Percentiles rank a stretch among this genome's conserved stretches.
Conservation (phyloP, 2,113 vertebrate species). For the Hystrix brachyura region DNA sequence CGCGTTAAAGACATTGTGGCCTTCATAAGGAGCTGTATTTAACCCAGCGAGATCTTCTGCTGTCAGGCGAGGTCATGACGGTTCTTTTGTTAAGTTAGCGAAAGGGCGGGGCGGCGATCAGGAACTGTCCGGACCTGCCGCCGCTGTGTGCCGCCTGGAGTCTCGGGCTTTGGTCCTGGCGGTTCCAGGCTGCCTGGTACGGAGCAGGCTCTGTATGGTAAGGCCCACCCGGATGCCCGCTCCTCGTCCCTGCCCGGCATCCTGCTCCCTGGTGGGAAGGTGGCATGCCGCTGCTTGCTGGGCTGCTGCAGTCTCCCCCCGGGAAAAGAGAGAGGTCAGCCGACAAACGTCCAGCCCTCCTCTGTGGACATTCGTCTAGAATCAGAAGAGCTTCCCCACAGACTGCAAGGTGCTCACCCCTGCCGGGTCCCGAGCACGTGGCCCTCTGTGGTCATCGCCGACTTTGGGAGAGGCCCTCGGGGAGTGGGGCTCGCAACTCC, state of each 20-base stretch:
- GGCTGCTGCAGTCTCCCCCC: neutral
- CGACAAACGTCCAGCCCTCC: neutral
- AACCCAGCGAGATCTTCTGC: conserved; percentile 55
- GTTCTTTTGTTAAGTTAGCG: conserved; percentile 62
- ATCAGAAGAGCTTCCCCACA: neutral
- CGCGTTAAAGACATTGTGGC: conserved; percentile 61
- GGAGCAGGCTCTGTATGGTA: neutral
- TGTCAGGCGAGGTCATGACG: neutral
- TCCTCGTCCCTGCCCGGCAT: neutral
- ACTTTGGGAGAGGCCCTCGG: neutral
- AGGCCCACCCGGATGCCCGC: neutral
- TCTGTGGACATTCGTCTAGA: neutral
- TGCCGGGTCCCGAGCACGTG: neutral
- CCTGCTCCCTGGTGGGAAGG: neutral
- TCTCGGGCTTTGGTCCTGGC: neutral
- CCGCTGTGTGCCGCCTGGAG: neutral
- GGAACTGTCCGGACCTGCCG: neutral
- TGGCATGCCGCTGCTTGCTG: neutral
- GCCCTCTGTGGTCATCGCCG: neutral
- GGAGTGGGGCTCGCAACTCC: accelerated
- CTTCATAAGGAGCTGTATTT: conserved; percentile 70
- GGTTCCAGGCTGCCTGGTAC: neutral
- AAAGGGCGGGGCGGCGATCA: conserved; percentile 16
- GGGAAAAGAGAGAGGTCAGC: neutral
- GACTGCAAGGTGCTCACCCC: neutral